phyloP scores from a whole-genome alignment of 2,113 vertebrate species.

The Bufo bufo region DNA sequence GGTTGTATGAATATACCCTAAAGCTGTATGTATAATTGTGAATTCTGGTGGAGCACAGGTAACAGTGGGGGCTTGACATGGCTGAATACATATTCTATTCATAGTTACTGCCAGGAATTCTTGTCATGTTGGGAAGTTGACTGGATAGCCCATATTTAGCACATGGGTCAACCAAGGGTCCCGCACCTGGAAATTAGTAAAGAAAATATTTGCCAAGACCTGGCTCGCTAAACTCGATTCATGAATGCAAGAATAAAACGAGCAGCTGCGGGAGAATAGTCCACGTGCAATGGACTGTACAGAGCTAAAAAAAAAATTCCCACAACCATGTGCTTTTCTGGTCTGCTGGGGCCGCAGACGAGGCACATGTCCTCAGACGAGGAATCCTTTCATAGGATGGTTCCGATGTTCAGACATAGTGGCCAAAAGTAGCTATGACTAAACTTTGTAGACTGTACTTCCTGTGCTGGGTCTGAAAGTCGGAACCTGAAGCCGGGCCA shows the following conservation, averaged over 20 bases:
- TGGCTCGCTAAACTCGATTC: slow-evolving; percentile 19
- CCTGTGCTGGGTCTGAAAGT: slow-evolving; percentile 30
- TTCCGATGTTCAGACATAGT: slow-evolving; percentile 35
- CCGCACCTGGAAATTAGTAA: slow-evolving; percentile 2
- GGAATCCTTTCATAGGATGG: slow-evolving; percentile 24
- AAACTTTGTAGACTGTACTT: slow-evolving; percentile 36
- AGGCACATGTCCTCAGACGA: neutral
- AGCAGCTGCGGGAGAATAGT: neutral
- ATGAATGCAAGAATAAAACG: neutral
- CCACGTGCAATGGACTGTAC: slow-evolving; percentile 23
- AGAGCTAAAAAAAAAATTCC: neutral
- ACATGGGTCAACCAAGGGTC: slow-evolving; percentile 13
- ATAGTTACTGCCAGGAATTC: slow-evolving; percentile 45
- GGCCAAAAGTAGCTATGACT: slow-evolving; percentile 50
- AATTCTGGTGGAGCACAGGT: neutral
- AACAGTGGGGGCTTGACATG: neutral
- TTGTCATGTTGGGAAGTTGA: slow-evolving; percentile 39
- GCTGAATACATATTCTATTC: slow-evolving; percentile 31
- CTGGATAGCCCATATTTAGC: slow-evolving; percentile 23
- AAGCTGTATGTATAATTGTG: neutral
- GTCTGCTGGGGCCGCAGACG: neutral
- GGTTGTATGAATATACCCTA: neutral
- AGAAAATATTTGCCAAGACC: neutral
- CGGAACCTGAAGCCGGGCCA: slow-evolving; percentile 3
- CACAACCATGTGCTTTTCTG: slow-evolving; percentile 9